Evolutionary conservation across 1,140 invertebrate species (phyloP), one percentile per base, ranked within the genome.

Genomic region (Camponotus pennsylvanicus): DNA sequence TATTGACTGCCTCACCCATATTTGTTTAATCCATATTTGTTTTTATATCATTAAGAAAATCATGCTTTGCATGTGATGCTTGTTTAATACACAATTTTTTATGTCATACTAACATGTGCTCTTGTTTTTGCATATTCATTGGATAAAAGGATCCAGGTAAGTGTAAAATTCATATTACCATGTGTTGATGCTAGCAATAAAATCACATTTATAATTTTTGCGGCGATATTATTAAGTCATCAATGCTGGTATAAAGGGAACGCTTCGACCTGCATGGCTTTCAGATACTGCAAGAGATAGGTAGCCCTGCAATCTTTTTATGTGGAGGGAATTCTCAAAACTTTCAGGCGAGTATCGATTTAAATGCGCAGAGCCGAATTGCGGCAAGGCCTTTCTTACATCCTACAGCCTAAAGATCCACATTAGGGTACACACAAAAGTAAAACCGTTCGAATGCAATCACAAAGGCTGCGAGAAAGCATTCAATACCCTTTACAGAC

Each of bases 401-500:
- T 99, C 98, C 49, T 99, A 99, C 95, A 98, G 98, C 95, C 95
- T 99, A 80, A 99, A 99, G 96, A 98, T 99, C 90, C 99, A 99
- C 95, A 97, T 98, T 80, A 96, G 98, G 90, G 98, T 99, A 76
- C 99, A 99, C 95, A 99, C 98, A 0, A 99, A 99, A 96, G 97
- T 98, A 69, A 99, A 98, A 96, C 98, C 98, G 13, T 99, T 98
- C 94, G 97, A 97, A 92, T 98, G 97, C 92, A 96, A 96, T 75
- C 96, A 97, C 86, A 96, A 96, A 84, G 97, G 96, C 67, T 99
- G 99, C 96, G 97, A 97, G 92, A 99, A 99, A 95, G 98, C 98
- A 69, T 99, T 99, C 95, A 99, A 98, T 94, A 99, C 98, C 78
- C 95, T 99, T 37, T 99, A 99, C 95, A 98, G 98, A 96, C 96